Evolutionary conservation across 1,140 invertebrate species (phyloP).

Genomic region (Pantala flavescens): DNA sequence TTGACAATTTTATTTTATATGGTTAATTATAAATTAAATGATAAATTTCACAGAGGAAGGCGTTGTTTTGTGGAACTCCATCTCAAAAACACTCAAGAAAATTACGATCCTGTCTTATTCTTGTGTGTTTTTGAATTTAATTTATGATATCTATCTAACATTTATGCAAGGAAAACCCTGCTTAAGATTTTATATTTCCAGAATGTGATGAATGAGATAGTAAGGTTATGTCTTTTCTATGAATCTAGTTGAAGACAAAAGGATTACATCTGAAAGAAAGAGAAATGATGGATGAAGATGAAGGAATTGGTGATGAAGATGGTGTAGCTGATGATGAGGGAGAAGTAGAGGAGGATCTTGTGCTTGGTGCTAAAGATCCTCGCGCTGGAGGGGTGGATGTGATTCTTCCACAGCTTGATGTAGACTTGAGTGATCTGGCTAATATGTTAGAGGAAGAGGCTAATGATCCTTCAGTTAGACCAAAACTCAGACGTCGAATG

Average conservation of each 20-base stretch:
- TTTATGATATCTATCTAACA: no score
- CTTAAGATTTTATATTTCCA: no score
- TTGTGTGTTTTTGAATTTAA: no score
- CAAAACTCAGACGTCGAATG: neutral
- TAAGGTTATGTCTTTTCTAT: no score
- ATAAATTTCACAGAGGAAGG: no score
- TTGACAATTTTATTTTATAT: no score
- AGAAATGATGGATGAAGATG: conserved; percentile 26
- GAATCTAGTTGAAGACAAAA: neutral
- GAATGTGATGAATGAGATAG: no score
- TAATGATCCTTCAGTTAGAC: neutral
- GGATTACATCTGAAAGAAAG: conserved; percentile 24
- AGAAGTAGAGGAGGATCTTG: conserved; percentile 26
- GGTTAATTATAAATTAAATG: no score
- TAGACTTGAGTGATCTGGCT: conserved; percentile 42
- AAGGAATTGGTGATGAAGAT: conserved; percentile 26
- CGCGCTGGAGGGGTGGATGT: conserved; percentile 67
- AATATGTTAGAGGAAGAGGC: conserved; percentile 11
- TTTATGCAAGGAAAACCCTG: no score
- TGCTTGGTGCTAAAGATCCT: conserved; percentile 48
- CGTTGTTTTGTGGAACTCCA: no score
- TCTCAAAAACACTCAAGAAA: no score
- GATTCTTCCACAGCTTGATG: conserved; percentile 52
- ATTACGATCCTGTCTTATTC: no score
- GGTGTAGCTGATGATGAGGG: conserved; percentile 28